Conservation (phyloP, 2,113 vertebrate genomes). For the Tachysurus vachellii region DNA sequence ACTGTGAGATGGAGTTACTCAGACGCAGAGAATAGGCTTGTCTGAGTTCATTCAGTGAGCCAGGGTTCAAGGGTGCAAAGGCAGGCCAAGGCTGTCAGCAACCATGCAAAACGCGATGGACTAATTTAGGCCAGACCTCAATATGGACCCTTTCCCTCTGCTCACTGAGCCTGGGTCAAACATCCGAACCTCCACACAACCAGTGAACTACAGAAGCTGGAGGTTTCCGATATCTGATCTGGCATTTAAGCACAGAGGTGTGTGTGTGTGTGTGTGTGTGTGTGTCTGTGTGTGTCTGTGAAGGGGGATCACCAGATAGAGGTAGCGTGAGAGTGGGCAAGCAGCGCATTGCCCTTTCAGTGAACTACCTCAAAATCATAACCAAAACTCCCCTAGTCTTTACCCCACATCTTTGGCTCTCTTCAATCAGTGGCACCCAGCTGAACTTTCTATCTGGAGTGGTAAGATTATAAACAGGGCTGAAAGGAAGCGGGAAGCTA, state of each 20-base stretch:
- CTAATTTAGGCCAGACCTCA: constrained; percentile 57
- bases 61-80: constrained; percentile 39
- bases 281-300: constrained; percentile 9
- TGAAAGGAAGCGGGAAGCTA: constrained; percentile 35
- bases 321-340: constrained; percentile 26
- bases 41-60: constrained; percentile 39
- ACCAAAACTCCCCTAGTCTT: constrained; percentile 25
- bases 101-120: constrained; percentile 29
- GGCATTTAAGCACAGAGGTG: constrained; percentile 5
- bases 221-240: constrained; percentile 53
- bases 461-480: constrained; percentile 49
- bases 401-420: neutral
- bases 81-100: constrained; percentile 47
- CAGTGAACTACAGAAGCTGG: constrained; percentile 20
- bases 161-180: constrained; percentile 39
- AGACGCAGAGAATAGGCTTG: constrained; percentile 20
- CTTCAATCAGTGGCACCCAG: constrained; percentile 39
- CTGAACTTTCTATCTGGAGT: constrained; percentile 48
- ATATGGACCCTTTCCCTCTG: constrained; percentile 11
- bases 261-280: neutral
- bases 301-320: neutral
- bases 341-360: constrained; percentile 4
- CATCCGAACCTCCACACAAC: constrained; percentile 43
- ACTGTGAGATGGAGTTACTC: constrained; percentile 12
- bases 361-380: constrained; percentile 36